A percentile compares a stretch with the other conserved stretches of the same genome.
These are phyloP conservation scores for Caenorhabditis sinica DNA, from an alignment of 2,888 invertebrate genomes.

Conservation along the genomic window DNA sequence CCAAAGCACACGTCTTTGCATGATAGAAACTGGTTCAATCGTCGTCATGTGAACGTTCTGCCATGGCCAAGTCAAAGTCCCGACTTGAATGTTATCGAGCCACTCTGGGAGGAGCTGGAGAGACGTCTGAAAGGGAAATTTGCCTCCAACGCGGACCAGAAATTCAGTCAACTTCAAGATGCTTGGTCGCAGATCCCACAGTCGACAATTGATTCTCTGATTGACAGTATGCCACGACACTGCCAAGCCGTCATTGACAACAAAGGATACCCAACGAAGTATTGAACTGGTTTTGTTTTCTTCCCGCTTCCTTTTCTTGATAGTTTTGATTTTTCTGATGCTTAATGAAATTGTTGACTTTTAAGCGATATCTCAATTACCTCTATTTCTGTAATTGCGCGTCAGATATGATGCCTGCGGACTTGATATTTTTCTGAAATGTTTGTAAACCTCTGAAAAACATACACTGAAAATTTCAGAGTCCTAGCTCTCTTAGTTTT, in stretches of 20 bases:
- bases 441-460: not conserved
- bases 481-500: constrained; percentile 10
- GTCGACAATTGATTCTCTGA: too few species aligned
- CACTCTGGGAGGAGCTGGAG: constrained; percentile 57
- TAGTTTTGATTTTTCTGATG: not conserved
- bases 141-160: too few species aligned
- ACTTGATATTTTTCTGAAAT: not conserved
- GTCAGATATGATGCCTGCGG: constrained; percentile 1
- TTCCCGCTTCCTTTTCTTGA: not conserved
- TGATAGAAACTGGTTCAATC: constrained; percentile 15
- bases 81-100: constrained; percentile 65
- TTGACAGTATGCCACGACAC: too few species aligned
- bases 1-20: constrained; percentile 3
- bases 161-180: too few species aligned
- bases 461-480: constrained; percentile 2
- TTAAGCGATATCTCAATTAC: not conserved
- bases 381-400: constrained; percentile 4
- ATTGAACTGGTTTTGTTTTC: not conserved
- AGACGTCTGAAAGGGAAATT: too few species aligned
- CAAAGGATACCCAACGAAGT: not conserved
- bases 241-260: constrained; percentile 12
- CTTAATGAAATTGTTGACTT: constrained; percentile 4
- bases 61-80: constrained; percentile 53
- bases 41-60: constrained; percentile 32
- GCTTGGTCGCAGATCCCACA: too few species aligned